Evolutionary conservation across 2,888 invertebrate genomes (phyloP), one percentile per base, ranked within the genome.

Genomic region (Actias luna): DNA sequence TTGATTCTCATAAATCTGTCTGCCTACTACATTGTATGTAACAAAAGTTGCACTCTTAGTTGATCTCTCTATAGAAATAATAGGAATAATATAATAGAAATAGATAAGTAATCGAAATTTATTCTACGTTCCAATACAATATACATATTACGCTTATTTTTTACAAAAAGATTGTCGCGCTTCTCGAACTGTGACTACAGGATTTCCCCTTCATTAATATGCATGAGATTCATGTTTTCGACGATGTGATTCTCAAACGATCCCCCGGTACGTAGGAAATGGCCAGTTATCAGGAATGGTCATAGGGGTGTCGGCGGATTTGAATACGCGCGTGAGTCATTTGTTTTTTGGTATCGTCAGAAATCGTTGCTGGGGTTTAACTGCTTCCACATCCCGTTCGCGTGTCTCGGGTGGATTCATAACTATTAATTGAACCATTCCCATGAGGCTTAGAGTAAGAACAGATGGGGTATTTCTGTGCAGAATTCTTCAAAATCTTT

Each of bases 181-280:
- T 52, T 65, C 65, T 29, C 66, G 66, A 65, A 69, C 69, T 70
- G 73, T 70, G 62, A 64, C 64, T 35, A 22, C 69, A 69, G 69
- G 70, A 74, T 71, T 72, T 70, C 74, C 71, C 70, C 69, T 64
- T 67, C 65, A 74, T 72, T 70, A 80, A 60, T 76, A 81, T 79
- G 73, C 76, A 81, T 79, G 78, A 80, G 77, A 78, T 76, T 72
- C 70, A 70, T 68, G 64, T 72, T 70, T 62, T 33, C 42, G 59
- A 58, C 55, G 61, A 57, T 62, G 58, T 62, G 61, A 62, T 60
- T 66, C 58, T 58, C 61, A 61, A 64, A 61, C 61, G 64, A 63
- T 65, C 68, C 63, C 67, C 66, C 64, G 63, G 25, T 46, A 46
- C 64, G n/a, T 61, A 55, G 65, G 66, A 65, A 67, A 59, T 63